These are phyloP conservation scores for Tretioscincus oriximinensis DNA, from an alignment of 2,113 vertebrate species.

Conservation along the genomic window DNA sequence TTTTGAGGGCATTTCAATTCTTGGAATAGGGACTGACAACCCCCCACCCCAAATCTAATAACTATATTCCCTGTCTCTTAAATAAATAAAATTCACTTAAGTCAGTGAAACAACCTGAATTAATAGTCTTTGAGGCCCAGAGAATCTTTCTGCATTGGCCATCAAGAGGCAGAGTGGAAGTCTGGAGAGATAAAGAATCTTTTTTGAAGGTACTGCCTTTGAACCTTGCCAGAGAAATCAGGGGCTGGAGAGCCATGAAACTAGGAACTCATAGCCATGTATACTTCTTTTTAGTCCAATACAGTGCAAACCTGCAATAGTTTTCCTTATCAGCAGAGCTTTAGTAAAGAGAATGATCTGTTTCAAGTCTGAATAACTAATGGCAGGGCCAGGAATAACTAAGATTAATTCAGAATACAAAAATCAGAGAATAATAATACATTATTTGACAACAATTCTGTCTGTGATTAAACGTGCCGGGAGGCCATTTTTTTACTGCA, in stretches of 20 bases:
- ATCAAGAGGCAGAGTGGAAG: neutral
- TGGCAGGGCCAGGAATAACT: neutral
- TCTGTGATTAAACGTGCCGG: neutral
- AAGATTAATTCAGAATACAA: neutral
- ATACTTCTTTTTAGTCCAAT: neutral
- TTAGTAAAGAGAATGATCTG: neutral
- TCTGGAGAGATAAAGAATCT: neutral
- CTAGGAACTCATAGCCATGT: neutral
- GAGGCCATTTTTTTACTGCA: neutral
- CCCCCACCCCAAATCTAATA: neutral
- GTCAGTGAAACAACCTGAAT: neutral
- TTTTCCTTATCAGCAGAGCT: neutral
- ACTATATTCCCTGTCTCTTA: neutral
- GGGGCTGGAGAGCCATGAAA: neutral
- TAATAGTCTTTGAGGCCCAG: neutral
- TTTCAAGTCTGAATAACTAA: neutral
- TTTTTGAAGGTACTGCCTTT: neutral
- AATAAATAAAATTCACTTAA: neutral
- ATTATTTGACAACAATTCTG: neutral
- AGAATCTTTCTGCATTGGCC: neutral
- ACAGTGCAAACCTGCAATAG: neutral
- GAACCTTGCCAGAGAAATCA: neutral
- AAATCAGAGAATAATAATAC: neutral
- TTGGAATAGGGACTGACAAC: conserved; percentile 7
- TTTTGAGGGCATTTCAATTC: neutral